These are phyloP conservation scores for Tadarida brasiliensis DNA, from an alignment of 2,797 vertebrate genomes.

Conservation along the genomic window DNA sequence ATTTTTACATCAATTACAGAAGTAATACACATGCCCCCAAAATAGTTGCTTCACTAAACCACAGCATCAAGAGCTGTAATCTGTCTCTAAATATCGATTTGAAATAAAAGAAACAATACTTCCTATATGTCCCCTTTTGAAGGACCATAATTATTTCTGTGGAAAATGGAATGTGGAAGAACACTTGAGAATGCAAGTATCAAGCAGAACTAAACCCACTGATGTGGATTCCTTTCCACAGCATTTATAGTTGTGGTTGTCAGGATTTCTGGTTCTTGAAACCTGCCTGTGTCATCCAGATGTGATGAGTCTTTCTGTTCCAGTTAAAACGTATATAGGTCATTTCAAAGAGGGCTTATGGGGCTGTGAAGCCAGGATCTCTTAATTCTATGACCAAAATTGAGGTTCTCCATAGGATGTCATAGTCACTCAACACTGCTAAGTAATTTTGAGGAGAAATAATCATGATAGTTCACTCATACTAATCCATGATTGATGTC, in stretches of 20 bases:
- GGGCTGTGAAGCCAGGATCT: background rate
- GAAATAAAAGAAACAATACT: slow-evolving; percentile 36
- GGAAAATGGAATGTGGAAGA: background rate
- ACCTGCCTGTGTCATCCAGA: background rate
- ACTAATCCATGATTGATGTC: background rate
- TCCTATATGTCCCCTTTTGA: background rate
- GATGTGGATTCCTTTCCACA: background rate
- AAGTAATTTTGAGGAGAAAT: background rate
- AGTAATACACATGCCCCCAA: background rate
- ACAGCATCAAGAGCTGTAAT: background rate
- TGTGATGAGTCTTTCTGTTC: background rate
- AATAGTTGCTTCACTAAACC: background rate
- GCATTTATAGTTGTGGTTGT: background rate
- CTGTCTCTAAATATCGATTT: slow-evolving; percentile 38
- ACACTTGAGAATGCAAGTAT: background rate
- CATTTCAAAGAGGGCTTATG: background rate
- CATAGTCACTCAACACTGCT: background rate
- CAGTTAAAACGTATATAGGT: background rate
- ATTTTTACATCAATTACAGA: slow-evolving; percentile 45
- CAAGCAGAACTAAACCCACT: background rate
- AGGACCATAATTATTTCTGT: background rate
- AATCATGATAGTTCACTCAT: background rate
- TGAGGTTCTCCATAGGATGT: background rate
- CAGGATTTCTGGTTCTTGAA: background rate
- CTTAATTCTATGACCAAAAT: background rate